Conservation (phyloP, 2,888 invertebrate genomes). For the Agriopis leucophaearia region DNA sequence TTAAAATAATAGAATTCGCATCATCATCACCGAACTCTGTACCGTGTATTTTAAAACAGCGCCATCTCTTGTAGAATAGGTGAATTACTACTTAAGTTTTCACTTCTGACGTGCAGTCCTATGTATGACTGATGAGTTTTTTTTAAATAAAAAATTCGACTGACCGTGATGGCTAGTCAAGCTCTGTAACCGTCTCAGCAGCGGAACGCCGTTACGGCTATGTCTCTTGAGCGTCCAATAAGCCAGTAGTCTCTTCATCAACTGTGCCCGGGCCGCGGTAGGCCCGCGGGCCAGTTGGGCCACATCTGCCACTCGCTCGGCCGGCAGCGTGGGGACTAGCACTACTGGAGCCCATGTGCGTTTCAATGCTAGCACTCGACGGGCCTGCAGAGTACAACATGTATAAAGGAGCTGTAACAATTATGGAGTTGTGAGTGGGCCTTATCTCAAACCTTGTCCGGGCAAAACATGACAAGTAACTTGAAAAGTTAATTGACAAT, state of each 20-base stretch:
- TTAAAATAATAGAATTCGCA: too few species aligned
- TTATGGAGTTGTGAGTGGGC: too few species aligned
- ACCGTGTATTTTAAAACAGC: too few species aligned
- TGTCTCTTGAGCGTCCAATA: constrained; percentile 99
- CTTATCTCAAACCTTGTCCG: too few species aligned
- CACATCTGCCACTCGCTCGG: constrained; percentile 95
- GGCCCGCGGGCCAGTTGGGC: constrained; percentile 89
- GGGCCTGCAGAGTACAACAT: constrained; percentile 77
- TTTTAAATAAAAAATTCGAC: constrained; percentile 23
- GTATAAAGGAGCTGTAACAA: background rate
- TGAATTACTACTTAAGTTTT: too few species aligned
- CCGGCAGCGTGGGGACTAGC: constrained; percentile 96
- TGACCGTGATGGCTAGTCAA: constrained; percentile 68
- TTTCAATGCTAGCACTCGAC: constrained; percentile 95
- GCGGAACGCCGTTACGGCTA: constrained; percentile 97
- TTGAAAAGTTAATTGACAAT: too few species aligned
- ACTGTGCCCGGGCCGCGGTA: constrained; percentile 91
- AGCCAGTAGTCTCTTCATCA: constrained; percentile 95
- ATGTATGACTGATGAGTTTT: too few species aligned
- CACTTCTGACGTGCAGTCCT: too few species aligned
- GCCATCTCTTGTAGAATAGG: too few species aligned
- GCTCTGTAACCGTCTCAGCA: constrained; percentile 89
- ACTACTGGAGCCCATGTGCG: constrained; percentile 96
- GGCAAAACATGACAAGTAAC: too few species aligned
- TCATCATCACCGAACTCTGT: too few species aligned